Evolutionary conservation across 2,888 invertebrate genomes (phyloP), one percentile per base, ranked within the genome.

Genomic region (Hermaeophaga mercurialis): DNA sequence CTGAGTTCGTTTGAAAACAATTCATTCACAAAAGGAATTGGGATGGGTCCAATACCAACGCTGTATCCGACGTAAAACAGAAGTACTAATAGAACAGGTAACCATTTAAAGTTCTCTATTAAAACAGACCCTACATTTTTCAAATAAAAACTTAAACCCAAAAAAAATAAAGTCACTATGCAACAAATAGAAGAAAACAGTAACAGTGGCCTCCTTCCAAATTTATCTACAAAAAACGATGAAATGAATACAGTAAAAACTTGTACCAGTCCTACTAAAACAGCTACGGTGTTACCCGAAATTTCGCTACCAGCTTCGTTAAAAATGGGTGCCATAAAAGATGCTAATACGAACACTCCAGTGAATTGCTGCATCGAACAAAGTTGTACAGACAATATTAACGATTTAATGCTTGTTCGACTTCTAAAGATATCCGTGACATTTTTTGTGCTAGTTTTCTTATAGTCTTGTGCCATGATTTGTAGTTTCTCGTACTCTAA

Each of bases 231-330:
- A 24, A 90, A 81, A 11, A 87, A 67, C 0, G 89, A 88, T 0
- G 89, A 87, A 11, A 86, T 78, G 80, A 0, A 88, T 85, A 73
- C 86, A 85, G 36, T 36, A 1, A 85, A 69, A 11, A 88, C 87
- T 76, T 93, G 91, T 1, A 92, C 89, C 0, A 85, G 77, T 0
- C 89, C 90, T 1, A 93, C 85, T 22, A 90, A 82, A 56, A 93
- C 89, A 12, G 90, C 84, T 7, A 89, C 85, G 6, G 85, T 69
- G 6, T 81, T 80, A 0, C 88, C 80, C 60, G 81, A 69, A 58
- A 90, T 77, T n/a, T 82, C 75, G 56, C 85, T 86, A 14, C 87
- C 88, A 6, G 89, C 85, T 1, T 85, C 85, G 31, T 80, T 66
- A 75, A 91, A 89, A 68, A 91, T 90, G 43, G 81, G 80, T 57